A percentile compares a stretch with the other conserved stretches of the same genome.
Evolutionary conservation across 2,888 invertebrate species (phyloP).

Genomic region (Molorchus minor): DNA sequence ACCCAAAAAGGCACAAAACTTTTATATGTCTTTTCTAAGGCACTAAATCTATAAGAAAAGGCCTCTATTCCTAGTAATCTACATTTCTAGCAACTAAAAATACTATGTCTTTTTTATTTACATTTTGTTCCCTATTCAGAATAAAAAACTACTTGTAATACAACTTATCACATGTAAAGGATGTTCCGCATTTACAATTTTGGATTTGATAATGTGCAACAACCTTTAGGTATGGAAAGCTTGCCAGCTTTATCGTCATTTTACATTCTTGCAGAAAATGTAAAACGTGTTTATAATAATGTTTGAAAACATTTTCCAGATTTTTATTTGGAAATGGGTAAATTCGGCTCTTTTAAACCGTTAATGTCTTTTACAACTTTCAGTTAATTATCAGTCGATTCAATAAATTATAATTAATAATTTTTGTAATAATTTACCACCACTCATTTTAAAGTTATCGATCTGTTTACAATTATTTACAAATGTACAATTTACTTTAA

Average conservation of each 20-base stretch:
- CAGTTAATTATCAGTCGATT: conserved; percentile 30
- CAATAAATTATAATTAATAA: conserved; percentile 15
- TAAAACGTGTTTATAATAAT: not conserved
- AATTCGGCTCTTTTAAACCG: conserved; percentile 4
- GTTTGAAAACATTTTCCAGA: not conserved
- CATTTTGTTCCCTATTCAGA: conserved; percentile 45
- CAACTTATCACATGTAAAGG: conserved; percentile 23
- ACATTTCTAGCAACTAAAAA: conserved; percentile 41
- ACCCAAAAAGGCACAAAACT: conserved; percentile 54
- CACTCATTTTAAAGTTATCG: conserved; percentile 12
- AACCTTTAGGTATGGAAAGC: conserved; percentile 22
- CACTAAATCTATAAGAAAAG: conserved; percentile 58
- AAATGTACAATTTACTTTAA: conserved; percentile 32
- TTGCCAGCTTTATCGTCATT: not conserved
- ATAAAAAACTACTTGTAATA: conserved; percentile 32
- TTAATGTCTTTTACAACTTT: conserved; percentile 39
- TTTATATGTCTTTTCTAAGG: conserved; percentile 62
- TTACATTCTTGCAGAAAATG: not conserved
- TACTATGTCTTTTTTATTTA: conserved; percentile 44
- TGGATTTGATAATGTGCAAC: conserved; percentile 2
- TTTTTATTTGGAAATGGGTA: not conserved
- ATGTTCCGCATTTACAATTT: conserved; percentile 13
- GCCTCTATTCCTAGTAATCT: conserved; percentile 51
- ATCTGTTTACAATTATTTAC: conserved; percentile 35
- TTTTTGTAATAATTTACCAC: conserved; percentile 5